Evolutionary conservation across 2,113 vertebrate species (phyloP).

Genomic region (Phyllostomus hastatus): DNA sequence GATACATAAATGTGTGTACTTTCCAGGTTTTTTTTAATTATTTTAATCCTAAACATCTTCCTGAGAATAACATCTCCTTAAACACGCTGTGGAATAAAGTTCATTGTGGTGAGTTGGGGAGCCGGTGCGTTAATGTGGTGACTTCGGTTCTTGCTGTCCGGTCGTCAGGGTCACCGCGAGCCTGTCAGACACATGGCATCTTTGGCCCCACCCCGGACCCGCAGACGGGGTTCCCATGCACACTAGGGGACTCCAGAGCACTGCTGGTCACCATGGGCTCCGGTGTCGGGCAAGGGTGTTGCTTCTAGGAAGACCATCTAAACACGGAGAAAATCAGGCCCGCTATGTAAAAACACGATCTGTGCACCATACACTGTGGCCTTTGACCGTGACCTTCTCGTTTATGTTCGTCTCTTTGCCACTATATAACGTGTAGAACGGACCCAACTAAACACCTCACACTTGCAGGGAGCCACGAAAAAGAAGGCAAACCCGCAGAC

Average conservation of each 20-base stretch:
- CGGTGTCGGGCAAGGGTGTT: background rate
- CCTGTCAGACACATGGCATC: background rate
- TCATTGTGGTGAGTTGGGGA: slow-evolving; percentile 77
- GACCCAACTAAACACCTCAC: background rate
- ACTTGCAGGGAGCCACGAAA: background rate
- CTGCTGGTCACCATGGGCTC: background rate
- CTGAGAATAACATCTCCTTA: slow-evolving; percentile 76
- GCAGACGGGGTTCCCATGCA: background rate
- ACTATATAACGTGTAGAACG: background rate
- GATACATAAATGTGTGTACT: slow-evolving; percentile 79
- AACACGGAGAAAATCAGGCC: background rate
- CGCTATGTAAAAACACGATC: background rate
- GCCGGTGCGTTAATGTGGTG: slow-evolving; percentile 71
- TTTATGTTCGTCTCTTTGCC: background rate
- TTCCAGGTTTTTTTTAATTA: slow-evolving; percentile 81
- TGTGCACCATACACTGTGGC: background rate
- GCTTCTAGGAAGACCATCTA: background rate
- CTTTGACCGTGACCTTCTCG: background rate
- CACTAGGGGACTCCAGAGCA: background rate
- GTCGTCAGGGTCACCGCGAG: background rate
- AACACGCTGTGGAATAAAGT: slow-evolving; percentile 84
- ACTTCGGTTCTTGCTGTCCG: background rate
- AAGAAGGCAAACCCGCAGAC: background rate
- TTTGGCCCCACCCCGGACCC: background rate
- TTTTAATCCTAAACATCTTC: slow-evolving; percentile 80